These are phyloP conservation scores for Pterocles gutturalis DNA, from an alignment of 2,113 vertebrate species.

Conservation along the genomic window DNA sequence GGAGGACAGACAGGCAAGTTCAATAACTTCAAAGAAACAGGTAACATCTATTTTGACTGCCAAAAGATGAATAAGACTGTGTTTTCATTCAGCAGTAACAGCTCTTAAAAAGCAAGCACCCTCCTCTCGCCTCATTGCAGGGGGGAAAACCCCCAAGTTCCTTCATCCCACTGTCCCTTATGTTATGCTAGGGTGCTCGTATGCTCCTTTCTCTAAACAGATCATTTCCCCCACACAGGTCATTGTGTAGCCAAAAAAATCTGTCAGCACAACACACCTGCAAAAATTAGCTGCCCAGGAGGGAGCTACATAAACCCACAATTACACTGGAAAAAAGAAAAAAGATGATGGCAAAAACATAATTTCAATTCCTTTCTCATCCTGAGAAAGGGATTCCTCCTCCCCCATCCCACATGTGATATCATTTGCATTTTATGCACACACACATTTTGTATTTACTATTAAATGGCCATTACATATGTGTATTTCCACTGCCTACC, in stretches of 20 bases:
- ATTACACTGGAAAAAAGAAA: accelerated
- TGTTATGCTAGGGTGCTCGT: neutral
- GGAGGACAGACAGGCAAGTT: neutral
- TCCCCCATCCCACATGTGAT: accelerated
- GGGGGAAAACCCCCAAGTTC: neutral
- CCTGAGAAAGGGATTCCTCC: neutral
- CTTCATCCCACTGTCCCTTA: neutral
- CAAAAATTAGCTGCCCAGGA: neutral
- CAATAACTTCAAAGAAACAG: neutral
- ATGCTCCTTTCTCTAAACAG: neutral
- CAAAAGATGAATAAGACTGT: neutral
- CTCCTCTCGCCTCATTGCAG: neutral
- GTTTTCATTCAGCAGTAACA: neutral
- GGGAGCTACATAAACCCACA: neutral
- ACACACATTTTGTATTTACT: neutral
- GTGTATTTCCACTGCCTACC: neutral
- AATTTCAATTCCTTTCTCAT: neutral
- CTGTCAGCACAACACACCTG: neutral
- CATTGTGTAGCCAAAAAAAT: neutral
- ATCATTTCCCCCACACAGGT: accelerated
- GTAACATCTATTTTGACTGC: neutral
- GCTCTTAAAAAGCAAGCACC: neutral
- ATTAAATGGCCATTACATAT: neutral
- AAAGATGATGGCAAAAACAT: neutral
- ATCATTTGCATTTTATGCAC: neutral